Conservation (phyloP, 2,888 invertebrate species). For the Macrophya annulata region DNA sequence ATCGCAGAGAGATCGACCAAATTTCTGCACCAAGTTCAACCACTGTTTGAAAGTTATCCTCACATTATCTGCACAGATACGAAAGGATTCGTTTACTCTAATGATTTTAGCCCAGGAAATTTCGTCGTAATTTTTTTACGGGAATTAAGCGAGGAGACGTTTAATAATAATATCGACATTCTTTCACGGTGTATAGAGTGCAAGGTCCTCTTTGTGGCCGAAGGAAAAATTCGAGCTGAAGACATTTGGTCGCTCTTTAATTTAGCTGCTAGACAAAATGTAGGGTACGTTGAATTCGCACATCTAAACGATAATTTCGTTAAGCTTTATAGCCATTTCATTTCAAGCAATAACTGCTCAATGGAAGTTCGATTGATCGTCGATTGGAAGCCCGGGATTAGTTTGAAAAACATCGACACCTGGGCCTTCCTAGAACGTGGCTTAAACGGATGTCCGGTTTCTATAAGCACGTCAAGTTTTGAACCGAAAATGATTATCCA, state of each 20-base stretch:
- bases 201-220: constrained; percentile 12
- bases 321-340: neutral
- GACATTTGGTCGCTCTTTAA: neutral
- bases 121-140: constrained; percentile 16
- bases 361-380: neutral
- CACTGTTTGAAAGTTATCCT: constrained; percentile 17
- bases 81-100: neutral
- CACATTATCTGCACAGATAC: neutral
- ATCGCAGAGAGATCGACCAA: neutral
- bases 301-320: neutral
- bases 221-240: neutral
- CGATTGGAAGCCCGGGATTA: constrained; percentile 2
- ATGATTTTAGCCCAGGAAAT: neutral
- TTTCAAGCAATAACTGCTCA: constrained; percentile 19
- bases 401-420: neutral
- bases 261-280: neutral
- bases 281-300: constrained; percentile 21
- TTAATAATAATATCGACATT: neutral
- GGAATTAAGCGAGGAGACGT: neutral
- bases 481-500: constrained; percentile 35
- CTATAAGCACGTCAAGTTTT: constrained; percentile 22
- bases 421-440: constrained; percentile 2
- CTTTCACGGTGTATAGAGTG: constrained; percentile 18
- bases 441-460: constrained; percentile 31
- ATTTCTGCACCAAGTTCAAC: neutral